Conservation (phyloP, 2,113 vertebrate species). For the Lepisosteus oculatus region DNA sequence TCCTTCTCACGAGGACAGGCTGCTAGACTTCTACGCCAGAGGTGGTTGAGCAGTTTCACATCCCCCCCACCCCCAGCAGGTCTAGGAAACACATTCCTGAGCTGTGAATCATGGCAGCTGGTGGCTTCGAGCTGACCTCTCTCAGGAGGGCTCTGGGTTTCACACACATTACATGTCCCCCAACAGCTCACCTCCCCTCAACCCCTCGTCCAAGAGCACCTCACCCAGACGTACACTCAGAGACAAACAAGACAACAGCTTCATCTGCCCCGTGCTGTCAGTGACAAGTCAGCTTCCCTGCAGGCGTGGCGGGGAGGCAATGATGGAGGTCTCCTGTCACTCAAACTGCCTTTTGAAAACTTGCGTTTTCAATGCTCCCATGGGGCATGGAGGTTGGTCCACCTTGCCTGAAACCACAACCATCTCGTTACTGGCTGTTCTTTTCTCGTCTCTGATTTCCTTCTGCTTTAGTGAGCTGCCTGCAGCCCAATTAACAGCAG, state of each 20-base stretch:
- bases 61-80: too few relatives aligned
- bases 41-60: too few relatives aligned
- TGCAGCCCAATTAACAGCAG: too few relatives aligned
- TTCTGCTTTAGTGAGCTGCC: too few relatives aligned
- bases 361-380: background rate
- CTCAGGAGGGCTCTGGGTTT: background rate
- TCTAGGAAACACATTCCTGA: too few relatives aligned
- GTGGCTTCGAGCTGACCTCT: background rate
- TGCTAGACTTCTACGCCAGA: too few relatives aligned
- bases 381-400: background rate
- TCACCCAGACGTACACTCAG: background rate
- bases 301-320: background rate
- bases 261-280: background rate
- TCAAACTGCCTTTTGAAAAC: background rate
- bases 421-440: too few relatives aligned
- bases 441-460: too few relatives aligned
- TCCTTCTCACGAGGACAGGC: too few relatives aligned
- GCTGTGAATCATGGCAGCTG: background rate
- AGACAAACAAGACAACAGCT: background rate
- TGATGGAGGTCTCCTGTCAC: background rate
- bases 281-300: background rate
- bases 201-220: too few relatives aligned
- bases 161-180: background rate
- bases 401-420: background rate
- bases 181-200: too few relatives aligned